Evolutionary conservation across 2,888 invertebrate species (phyloP).

Genomic region (Polymixis lichenea): DNA sequence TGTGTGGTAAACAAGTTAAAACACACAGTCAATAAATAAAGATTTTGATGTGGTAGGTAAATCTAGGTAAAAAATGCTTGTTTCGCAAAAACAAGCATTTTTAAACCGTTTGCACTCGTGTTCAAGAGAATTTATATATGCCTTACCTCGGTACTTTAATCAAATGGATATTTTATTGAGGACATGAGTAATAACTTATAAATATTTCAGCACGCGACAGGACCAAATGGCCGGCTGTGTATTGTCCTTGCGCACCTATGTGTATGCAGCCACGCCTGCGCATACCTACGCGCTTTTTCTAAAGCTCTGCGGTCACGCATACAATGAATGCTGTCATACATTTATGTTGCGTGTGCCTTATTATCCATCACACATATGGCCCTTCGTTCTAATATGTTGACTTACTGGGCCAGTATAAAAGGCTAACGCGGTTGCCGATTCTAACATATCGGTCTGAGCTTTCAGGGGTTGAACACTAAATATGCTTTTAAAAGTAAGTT

Average conservation of each 20-base stretch:
- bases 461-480: conserved; percentile 76
- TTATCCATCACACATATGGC: conserved; percentile 78
- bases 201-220: conserved; percentile 36
- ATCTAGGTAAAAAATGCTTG: too few relatives aligned
- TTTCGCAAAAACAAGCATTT: too few relatives aligned
- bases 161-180: conserved; percentile 8
- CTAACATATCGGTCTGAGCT: conserved; percentile 78
- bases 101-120: too few relatives aligned
- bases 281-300: conserved; percentile 55
- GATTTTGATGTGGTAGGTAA: background rate
- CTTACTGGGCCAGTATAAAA: conserved; percentile 81
- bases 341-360: conserved; percentile 73
- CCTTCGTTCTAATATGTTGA: conserved; percentile 72
- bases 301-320: conserved; percentile 59
- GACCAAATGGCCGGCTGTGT: conserved; percentile 35
- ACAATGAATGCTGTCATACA: conserved; percentile 73
- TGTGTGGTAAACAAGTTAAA: background rate
- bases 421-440: conserved; percentile 69
- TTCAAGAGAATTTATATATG: background rate
- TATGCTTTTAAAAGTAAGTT: conserved; percentile 86
- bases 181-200: conserved; percentile 33
- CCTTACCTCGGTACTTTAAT: background rate
- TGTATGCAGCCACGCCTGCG: conserved; percentile 61
- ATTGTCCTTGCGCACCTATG: conserved; percentile 66
- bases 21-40: background rate